Conservation (phyloP, 2,888 invertebrate species). For the Eupithecia subumbrata region DNA sequence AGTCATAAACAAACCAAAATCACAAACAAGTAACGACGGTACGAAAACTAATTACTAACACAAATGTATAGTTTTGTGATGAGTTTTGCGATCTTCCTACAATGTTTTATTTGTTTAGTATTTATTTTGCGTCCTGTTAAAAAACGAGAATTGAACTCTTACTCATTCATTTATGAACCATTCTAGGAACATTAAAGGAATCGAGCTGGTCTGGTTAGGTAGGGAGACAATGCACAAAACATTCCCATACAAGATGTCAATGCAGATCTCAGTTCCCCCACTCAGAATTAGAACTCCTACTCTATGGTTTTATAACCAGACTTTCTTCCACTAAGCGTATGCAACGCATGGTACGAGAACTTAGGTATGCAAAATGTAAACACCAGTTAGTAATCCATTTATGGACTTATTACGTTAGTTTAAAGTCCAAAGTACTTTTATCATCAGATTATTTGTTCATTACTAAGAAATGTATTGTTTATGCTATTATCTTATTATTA, state of each 20-base stretch:
- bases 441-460: constrained; percentile 19
- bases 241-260: too few species aligned
- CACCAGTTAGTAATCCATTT: constrained; percentile 7
- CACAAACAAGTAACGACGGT: too few species aligned
- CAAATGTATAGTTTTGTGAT: too few species aligned
- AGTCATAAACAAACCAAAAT: too few species aligned
- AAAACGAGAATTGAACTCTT: background rate
- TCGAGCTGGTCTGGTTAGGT: too few species aligned
- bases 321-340: background rate
- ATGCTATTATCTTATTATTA: constrained; percentile 20
- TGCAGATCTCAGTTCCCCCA: too few species aligned
- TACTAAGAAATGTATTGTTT: constrained; percentile 15
- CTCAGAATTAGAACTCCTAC: background rate
- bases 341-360: background rate
- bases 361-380: constrained; percentile 3
- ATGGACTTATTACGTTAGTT: constrained; percentile 7
- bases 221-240: too few species aligned
- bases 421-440: constrained; percentile 10
- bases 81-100: too few species aligned
- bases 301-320: background rate
- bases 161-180: background rate
- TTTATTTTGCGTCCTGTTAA: background rate
- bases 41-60: too few species aligned
- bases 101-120: too few species aligned
- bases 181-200: too few species aligned